Conservation (phyloP, 30 jellyfish, hydroid and myxozoan genomes). For the Pelagia noctiluca region DNA sequence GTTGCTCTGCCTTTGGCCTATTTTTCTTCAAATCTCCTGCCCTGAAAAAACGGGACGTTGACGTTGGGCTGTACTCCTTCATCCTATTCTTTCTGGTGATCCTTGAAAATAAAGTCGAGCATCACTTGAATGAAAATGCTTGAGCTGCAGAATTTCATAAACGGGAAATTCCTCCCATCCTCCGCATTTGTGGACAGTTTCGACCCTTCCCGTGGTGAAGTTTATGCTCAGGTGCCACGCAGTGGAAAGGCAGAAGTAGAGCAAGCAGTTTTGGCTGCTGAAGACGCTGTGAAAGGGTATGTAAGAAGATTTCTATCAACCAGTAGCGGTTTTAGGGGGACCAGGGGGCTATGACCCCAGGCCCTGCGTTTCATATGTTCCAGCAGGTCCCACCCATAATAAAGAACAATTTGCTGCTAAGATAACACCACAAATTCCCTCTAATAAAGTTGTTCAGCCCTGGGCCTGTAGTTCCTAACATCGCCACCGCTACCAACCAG, state of each 20-base stretch:
- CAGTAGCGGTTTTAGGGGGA: too few relatives aligned
- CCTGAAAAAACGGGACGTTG: too few relatives aligned
- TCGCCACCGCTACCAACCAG: too few relatives aligned
- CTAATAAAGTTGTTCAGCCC: not conserved
- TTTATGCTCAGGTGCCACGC: conserved; percentile 77
- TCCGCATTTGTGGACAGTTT: conserved; percentile 57
- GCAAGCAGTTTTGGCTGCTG: conserved; percentile 88
- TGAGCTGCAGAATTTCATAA: conserved; percentile 63
- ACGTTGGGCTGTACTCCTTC: too few relatives aligned
- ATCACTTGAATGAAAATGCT: too few relatives aligned
- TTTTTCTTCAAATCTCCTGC: too few relatives aligned
- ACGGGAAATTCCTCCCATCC: conserved; percentile 66
- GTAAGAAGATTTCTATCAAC: too few relatives aligned
- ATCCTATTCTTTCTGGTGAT: too few relatives aligned
- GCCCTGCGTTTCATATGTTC: not conserved
- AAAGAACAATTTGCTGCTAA: not conserved
- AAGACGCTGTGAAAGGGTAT: conserved; percentile 67
- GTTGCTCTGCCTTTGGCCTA: too few relatives aligned
- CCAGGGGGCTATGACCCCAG: too few relatives aligned
- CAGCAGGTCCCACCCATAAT: not conserved
- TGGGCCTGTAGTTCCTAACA: not conserved
- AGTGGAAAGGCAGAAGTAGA: conserved; percentile 74
- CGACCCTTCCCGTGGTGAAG: conserved; percentile 86
- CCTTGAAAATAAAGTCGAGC: too few relatives aligned
- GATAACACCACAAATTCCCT: not conserved